Base-by-base conservation (phyloP, 1,140 invertebrate species). In the Drosophila ohnishii region DNA sequence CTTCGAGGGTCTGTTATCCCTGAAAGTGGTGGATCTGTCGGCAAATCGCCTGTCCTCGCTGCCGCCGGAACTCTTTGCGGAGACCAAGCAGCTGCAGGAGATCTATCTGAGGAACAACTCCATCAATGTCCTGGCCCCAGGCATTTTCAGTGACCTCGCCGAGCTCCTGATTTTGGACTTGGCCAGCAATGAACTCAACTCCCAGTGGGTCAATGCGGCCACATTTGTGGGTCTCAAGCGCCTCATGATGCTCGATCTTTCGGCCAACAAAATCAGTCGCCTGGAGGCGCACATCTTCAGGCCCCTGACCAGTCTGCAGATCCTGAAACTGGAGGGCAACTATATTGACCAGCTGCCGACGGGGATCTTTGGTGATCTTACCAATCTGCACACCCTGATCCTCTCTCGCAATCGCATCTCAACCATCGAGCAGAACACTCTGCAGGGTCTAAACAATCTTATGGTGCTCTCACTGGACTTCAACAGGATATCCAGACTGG, bases 331-430 rank as follows among this genome's bases (percentile, higher is more conserved):
- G 57, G 95, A 97, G 80, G 95, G 97, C 75, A 98, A 98, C 92
- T 94, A 95, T 55, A 95, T 98, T 34, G 96, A 97, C 89, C 94
- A 92, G 47, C 94, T 97, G 65, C 95, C 95, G 13, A 96, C 97
- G 81, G 95, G 96, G 77, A 96, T 96, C 37, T 98, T 98, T 90
- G 93, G 94, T 35, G 94, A 95, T 32, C 93, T 97, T 16, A 94
- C 94, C 78, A 97, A 96, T 92, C 93, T 98, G 63, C 96, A 97
- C 88, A 97, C 96, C 2, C 92, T 98, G 59, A 94, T 97, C 56
- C 93, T 98, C 62, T 97, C 96, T 53, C 95, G 97, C 91, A 98
- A 98, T 92, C 95, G 95, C 84, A 92, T 98, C 73, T 95, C 95
- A 37, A 93, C 93, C 61, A 94, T 98, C 65, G 96, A 97, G 80